Evolutionary conservation across 1,140 invertebrate genomes (phyloP), one percentile per base, ranked within the genome.

Genomic region (Colletes gigas): DNA sequence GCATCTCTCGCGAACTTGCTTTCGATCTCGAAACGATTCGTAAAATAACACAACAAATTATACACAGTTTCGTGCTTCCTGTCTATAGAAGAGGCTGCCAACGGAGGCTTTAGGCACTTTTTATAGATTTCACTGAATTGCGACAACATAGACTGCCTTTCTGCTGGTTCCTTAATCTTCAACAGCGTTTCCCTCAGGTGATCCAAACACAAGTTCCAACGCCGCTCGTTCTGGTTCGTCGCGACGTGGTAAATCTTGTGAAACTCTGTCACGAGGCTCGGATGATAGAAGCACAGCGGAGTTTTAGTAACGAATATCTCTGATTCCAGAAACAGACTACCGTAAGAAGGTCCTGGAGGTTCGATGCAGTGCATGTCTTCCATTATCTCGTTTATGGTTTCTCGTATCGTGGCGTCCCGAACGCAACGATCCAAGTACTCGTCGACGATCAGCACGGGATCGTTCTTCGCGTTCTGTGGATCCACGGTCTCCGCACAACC

Each of bases 161-260:
- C 4, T 15, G 85, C 54, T 0, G 70, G 6, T 54, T 88, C 50
- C 55, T 83, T 52, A 9, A 91, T 80, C 9, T 62, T 71, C 10
- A 90, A 44, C 9, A 92, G 75, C 14, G 75, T 76, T 7, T 68
- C 62, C 44, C 91, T 85, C 0, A 93, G 60, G 21, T 89, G 87
- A 6, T 70, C 39, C 0, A 93, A 54, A 1, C 82, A 86, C 6
- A 91, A 81, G 19, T 89, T 86, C 92, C 92, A 93, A 5, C 72
- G 10, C 0, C 47, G 14, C 0, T 66, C 15, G 0, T 47, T 62
- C 10, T 73, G 50, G 17, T 72, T 47, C 8, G 44, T 72, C 3
- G 84, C 60, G 1, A 19, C 21, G 4, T 78, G 14, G 52, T 90
- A 89, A 21, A 93, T 78, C 9, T 19, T 59, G 6, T 87, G 87